phyloP scores from a whole-genome alignment of 2,113 vertebrate species.

The Sapajus apella region DNA sequence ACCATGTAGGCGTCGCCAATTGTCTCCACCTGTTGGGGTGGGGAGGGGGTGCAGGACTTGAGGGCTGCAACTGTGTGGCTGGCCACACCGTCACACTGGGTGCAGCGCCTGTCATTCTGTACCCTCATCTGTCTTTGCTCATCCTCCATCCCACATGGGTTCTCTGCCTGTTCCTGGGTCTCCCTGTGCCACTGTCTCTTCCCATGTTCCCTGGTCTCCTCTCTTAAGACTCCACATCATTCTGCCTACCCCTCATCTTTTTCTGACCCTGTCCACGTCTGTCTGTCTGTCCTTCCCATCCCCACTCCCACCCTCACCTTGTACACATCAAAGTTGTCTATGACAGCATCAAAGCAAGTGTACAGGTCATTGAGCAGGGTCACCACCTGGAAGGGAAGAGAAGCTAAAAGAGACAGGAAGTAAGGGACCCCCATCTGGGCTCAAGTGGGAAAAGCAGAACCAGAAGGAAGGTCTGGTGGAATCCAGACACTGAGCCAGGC shows the following conservation, averaged over 20 bases:
- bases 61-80: not conserved
- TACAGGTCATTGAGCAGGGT: conserved; percentile 94
- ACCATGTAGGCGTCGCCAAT: conserved; percentile 98
- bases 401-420: not conserved
- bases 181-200: not conserved
- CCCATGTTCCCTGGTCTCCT: not conserved
- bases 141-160: too few relatives aligned
- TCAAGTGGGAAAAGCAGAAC: not conserved
- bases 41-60: not conserved
- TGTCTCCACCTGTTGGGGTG: conserved; percentile 90
- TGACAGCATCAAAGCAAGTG: conserved; percentile 96
- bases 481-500: not conserved
- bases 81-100: too few relatives aligned
- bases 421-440: not conserved
- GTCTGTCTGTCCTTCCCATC: not conserved
- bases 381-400: conserved; percentile 87
- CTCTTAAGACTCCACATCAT: not conserved
- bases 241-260: not conserved
- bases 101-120: not conserved
- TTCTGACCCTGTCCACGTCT: not conserved
- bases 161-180: not conserved
- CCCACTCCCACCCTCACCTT: conserved; percentile 84
- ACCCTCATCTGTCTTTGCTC: not conserved
- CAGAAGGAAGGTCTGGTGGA: not conserved
- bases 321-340: conserved; percentile 98